A percentile compares a stretch with the other conserved stretches of the same genome.
These are phyloP conservation scores for Drosophila nigricruria DNA, from an alignment of 2,888 invertebrate genomes.

Conservation along the genomic window DNA sequence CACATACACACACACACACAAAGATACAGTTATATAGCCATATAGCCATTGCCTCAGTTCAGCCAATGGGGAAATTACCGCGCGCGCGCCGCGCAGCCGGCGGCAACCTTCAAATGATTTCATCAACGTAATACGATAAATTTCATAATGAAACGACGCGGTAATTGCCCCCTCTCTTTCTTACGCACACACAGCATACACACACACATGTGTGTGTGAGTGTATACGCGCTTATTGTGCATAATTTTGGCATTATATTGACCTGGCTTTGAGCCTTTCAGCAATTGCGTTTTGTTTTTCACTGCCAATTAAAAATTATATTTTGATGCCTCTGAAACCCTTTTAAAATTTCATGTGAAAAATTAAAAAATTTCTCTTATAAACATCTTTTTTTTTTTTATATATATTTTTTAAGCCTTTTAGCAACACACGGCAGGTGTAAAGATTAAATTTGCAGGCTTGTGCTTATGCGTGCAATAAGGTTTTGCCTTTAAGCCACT, in stretches of 20 bases:
- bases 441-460: neutral
- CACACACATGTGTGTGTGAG: neutral
- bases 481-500: neutral
- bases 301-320: slow-evolving; percentile 40
- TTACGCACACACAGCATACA: neutral
- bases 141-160: slow-evolving; percentile 79
- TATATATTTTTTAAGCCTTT: neutral
- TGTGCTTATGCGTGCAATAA: slow-evolving; percentile 4
- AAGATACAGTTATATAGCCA: slow-evolving; percentile 15
- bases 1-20: neutral
- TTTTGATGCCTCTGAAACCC: slow-evolving; percentile 19
- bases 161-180: slow-evolving; percentile 61
- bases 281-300: slow-evolving; percentile 21
- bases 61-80: slow-evolving; percentile 75
- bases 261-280: slow-evolving; percentile 40
- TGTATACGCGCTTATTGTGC: slow-evolving; percentile 46
- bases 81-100: slow-evolving; percentile 11
- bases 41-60: slow-evolving; percentile 1
- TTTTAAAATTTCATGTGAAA: slow-evolving; percentile 1
- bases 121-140: slow-evolving; percentile 82
- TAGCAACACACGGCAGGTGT: slow-evolving; percentile 4
- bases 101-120: slow-evolving; percentile 72
- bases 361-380: neutral
- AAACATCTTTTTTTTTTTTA: neutral
- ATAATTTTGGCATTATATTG: slow-evolving; percentile 55